phyloP scores from a whole-genome alignment of 2,888 invertebrate genomes.

The Hedya salicella region DNA sequence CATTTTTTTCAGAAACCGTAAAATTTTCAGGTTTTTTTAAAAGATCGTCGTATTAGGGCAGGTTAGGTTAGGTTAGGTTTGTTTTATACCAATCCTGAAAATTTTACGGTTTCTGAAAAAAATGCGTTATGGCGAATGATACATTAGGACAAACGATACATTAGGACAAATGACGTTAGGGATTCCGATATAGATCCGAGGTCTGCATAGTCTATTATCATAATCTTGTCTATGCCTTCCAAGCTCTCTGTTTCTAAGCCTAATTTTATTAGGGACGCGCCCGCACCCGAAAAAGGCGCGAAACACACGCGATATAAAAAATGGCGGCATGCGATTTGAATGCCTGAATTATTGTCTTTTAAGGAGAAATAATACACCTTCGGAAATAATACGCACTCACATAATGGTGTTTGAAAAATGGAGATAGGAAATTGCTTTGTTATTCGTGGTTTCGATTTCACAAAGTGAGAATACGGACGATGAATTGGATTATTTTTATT shows the following conservation, averaged over 20 bases:
- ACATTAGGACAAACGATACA: too few species aligned
- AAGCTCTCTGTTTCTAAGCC: conserved; percentile 68
- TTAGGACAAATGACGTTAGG: too few species aligned
- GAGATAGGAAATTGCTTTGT: conserved; percentile 52
- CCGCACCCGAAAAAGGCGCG: conserved; percentile 84
- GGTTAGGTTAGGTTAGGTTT: too few species aligned
- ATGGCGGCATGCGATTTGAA: conserved; percentile 83
- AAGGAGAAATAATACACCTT: conserved; percentile 80
- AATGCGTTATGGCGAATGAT: too few species aligned
- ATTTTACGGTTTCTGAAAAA: too few species aligned
- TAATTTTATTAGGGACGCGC: conserved; percentile 84
- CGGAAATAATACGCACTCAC: conserved; percentile 69
- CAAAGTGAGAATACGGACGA: conserved; percentile 36
- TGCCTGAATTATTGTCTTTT: conserved; percentile 84
- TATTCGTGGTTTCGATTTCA: conserved; percentile 44
- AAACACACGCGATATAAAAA: conserved; percentile 86
- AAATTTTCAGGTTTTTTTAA: too few species aligned
- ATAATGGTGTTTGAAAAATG: conserved; percentile 68
- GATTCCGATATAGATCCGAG: too few species aligned
- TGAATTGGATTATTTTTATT: conserved; percentile 28
- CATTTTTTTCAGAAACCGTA: too few species aligned
- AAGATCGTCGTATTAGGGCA: too few species aligned
- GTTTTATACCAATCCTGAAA: too few species aligned
- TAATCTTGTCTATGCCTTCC: conserved; percentile 56
- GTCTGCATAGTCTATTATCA: conserved; percentile 11